A percentile compares a stretch with the other conserved stretches of the same genome.
Evolutionary conservation across 2,888 invertebrate genomes (phyloP).

Genomic region (Acrocera orbiculus): DNA sequence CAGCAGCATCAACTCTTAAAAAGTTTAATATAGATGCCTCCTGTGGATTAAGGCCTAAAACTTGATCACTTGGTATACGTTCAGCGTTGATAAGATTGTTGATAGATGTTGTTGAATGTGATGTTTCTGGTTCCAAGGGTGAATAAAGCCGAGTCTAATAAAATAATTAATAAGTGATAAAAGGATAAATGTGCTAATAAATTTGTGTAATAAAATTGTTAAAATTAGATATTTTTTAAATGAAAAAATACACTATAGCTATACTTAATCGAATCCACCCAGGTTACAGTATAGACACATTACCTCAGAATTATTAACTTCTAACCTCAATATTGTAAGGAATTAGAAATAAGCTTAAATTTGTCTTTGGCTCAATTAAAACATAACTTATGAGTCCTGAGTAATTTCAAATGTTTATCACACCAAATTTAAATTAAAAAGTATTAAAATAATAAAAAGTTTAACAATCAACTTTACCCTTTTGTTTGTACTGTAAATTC

Average conservation of each 20-base stretch:
- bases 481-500: conserved; percentile 32
- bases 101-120: conserved; percentile 25
- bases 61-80: conserved; percentile 38
- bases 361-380: too few species aligned
- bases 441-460: background rate
- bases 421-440: too few species aligned
- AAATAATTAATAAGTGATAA: background rate
- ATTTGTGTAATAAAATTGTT: too few species aligned
- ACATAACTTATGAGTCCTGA: too few species aligned
- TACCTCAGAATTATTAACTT: too few species aligned
- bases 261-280: too few species aligned
- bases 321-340: too few species aligned
- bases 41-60: conserved; percentile 32
- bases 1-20: conserved; percentile 41
- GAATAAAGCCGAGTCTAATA: conserved; percentile 25
- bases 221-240: too few species aligned
- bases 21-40: conserved; percentile 46
- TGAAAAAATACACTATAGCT: too few species aligned
- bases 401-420: too few species aligned
- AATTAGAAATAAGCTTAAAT: too few species aligned
- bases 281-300: too few species aligned
- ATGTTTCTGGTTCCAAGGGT: conserved; percentile 28
- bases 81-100: conserved; percentile 37
- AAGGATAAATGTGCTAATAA: background rate
- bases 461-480: conserved; percentile 19